A percentile compares a stretch with the other conserved stretches of the same genome.
Evolutionary conservation across 2,113 vertebrate species (phyloP).

Genomic region (Neogale vison): DNA sequence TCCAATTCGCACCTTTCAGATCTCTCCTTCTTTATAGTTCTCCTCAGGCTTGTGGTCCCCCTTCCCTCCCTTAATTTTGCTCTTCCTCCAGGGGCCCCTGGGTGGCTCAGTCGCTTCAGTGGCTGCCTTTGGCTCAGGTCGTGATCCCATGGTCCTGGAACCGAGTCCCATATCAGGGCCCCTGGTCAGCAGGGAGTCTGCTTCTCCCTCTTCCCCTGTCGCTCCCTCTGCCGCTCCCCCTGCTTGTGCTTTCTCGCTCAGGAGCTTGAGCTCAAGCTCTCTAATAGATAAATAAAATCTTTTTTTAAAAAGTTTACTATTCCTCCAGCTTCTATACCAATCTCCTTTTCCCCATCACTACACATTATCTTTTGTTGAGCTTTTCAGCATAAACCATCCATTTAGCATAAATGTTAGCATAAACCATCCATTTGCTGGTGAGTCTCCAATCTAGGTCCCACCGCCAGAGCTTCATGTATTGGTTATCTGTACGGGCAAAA

Average conservation of each 20-base stretch:
- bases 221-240: background rate
- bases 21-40: background rate
- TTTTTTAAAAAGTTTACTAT: background rate
- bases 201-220: background rate
- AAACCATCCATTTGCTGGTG: background rate
- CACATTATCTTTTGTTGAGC: background rate
- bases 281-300: background rate
- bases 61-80: background rate
- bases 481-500: background rate
- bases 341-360: background rate
- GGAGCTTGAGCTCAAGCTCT: background rate
- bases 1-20: background rate
- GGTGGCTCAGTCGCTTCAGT: background rate
- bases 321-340: background rate
- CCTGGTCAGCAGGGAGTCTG: background rate
- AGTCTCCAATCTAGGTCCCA: background rate
- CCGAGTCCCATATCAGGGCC: background rate
- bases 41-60: background rate
- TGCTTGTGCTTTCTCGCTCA: background rate
- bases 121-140: background rate
- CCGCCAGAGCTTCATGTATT: background rate
- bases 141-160: background rate
- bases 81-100: background rate
- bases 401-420: background rate
- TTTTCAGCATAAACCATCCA: background rate